phyloP scores from a whole-genome alignment of 92 coral and sea anemone genomes.

The Paragorgia papillata region DNA sequence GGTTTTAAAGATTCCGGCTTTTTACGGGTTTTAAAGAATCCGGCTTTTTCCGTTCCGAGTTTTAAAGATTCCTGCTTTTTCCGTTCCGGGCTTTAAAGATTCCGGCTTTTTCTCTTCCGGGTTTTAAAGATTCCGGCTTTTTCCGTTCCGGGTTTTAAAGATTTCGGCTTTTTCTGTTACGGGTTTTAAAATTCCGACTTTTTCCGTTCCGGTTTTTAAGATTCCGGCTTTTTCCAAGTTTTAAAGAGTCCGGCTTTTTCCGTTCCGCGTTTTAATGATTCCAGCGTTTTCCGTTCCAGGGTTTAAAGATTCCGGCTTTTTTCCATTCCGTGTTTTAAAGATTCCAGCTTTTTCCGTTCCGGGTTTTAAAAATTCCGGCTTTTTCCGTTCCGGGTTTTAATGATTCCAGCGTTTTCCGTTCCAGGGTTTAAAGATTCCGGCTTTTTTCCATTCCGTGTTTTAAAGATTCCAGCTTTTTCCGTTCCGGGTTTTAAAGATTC shows the following conservation, averaged over 20 bases:
- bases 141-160: conserved; percentile 20
- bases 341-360: not conserved
- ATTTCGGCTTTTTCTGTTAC: no score
- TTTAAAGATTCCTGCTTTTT: conserved; percentile 23
- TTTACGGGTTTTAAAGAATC: conserved; percentile 7
- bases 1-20: not conserved
- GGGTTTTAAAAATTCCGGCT: conserved; percentile 9
- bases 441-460: conserved; percentile 1
- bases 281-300: conserved; percentile 21
- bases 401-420: conserved; percentile 14
- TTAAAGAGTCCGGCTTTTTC: conserved; percentile 10
- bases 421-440: conserved; percentile 31
- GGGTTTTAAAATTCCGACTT: no score
- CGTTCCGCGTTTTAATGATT: conserved; percentile 26
- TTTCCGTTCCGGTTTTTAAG: not conserved
- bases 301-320: conserved; percentile 4
- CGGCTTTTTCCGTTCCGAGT: conserved; percentile 13
- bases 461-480: conserved; percentile 19
- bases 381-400: conserved; percentile 26
- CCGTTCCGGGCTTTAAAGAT: conserved; percentile 8
- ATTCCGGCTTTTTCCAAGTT: not conserved
- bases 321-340: not conserved
- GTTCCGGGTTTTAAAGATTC: conserved; percentile 27
- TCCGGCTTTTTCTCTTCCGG: conserved; percentile 3
- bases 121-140: not conserved